phyloP scores from a whole-genome alignment of 2,797 vertebrate species.

The Spheniscus humboldti region DNA sequence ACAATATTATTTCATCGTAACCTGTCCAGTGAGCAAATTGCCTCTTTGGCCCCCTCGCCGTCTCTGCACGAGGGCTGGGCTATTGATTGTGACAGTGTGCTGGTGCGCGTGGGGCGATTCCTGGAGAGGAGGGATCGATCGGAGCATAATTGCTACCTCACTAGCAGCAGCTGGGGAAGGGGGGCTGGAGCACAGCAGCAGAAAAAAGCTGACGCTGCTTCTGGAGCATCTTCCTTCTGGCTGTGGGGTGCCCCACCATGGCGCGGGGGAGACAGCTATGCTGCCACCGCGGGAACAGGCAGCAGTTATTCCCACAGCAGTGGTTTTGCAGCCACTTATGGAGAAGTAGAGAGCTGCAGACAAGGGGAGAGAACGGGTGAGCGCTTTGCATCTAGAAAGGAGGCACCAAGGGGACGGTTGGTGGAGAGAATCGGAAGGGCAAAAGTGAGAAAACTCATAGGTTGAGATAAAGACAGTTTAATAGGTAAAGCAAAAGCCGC shows the following conservation, averaged over 20 bases:
- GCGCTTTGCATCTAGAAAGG: neutral
- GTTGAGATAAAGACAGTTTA: no score
- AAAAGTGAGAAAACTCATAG: no score
- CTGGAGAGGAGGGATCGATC: conserved; percentile 26
- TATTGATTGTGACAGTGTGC: conserved; percentile 35
- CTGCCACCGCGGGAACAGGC: neutral
- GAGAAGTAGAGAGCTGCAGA: neutral
- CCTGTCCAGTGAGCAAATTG: conserved; percentile 41
- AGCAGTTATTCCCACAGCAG: neutral
- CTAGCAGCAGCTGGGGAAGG: neutral
- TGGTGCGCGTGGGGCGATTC: neutral
- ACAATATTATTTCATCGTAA: conserved; percentile 57
- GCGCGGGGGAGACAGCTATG: neutral
- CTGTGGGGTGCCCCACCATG: neutral
- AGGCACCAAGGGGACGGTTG: neutral
- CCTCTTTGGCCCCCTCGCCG: neutral
- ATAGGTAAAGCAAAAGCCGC: no score
- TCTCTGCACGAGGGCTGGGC: neutral
- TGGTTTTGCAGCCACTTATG: neutral
- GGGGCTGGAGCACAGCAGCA: neutral
- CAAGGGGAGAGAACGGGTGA: neutral
- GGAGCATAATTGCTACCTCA: conserved; percentile 17
- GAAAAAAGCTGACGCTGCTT: neutral
- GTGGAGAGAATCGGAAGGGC: neutral
- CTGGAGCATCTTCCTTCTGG: neutral